Evolutionary conservation across 2,113 vertebrate species (phyloP).

Genomic region (Amazona guildingii): DNA sequence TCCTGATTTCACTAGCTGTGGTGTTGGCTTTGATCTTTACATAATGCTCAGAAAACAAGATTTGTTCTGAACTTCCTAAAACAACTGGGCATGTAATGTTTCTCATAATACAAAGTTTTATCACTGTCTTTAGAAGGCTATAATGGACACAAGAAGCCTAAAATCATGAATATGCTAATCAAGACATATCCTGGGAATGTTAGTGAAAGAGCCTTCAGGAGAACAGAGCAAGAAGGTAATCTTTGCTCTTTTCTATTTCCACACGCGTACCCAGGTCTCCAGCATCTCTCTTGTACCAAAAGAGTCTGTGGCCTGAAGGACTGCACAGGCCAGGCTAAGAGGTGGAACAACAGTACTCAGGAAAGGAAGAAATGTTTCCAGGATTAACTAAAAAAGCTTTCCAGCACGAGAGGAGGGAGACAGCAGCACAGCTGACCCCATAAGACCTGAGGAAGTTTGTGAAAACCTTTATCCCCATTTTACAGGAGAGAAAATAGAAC

Average conservation of each 20-base stretch:
- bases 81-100: fast-evolving
- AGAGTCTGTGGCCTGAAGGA: fast-evolving
- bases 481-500: neutral
- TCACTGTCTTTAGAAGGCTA: neutral
- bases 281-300: neutral
- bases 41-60: neutral
- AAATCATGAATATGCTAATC: neutral
- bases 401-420: neutral
- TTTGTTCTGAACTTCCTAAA: neutral
- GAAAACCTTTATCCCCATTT: neutral
- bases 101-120: neutral
- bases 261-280: neutral
- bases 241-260: neutral
- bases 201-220: neutral
- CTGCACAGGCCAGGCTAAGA: neutral
- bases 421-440: neutral
- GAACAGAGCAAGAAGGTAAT: neutral
- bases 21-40: neutral
- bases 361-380: neutral
- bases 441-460: neutral
- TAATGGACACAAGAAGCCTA: neutral
- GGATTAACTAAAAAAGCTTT: neutral
- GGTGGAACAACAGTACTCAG: neutral
- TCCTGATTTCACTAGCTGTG: neutral
- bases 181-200: neutral